phyloP scores from a whole-genome alignment of 2,113 vertebrate genomes.

The Urocynchramus pylzowi region DNA sequence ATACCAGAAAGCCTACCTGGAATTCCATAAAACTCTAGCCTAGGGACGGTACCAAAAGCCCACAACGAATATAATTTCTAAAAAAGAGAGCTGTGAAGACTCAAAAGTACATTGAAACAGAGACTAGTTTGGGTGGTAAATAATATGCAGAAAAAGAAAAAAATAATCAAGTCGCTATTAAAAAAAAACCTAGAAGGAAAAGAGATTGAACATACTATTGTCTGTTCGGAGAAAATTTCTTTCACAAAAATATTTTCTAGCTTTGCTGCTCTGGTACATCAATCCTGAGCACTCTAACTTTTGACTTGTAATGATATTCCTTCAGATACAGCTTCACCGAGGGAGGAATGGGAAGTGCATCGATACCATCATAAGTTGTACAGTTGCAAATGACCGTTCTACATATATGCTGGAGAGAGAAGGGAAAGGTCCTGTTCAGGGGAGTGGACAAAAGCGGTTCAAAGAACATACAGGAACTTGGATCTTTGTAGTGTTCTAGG shows the following conservation, averaged over 20 bases:
- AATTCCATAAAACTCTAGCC: conserved; percentile 34
- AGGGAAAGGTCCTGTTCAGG: conserved; percentile 89
- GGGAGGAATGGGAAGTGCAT: conserved; percentile 82
- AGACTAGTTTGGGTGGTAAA: not conserved
- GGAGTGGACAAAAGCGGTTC: conserved; percentile 92
- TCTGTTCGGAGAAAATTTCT: not conserved
- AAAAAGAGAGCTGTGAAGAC: conserved; percentile 48
- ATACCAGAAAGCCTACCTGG: conserved; percentile 43
- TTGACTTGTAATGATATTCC: conserved; percentile 92
- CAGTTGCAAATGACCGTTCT: conserved; percentile 89
- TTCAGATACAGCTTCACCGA: conserved; percentile 90
- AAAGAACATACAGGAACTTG: conserved; percentile 94
- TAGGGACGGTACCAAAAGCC: conserved; percentile 38
- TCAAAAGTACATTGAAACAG: conserved; percentile 33
- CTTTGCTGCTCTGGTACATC: conserved; percentile 73
- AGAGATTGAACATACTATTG: not conserved
- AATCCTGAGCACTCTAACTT: conserved; percentile 79
- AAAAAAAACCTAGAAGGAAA: not conserved
- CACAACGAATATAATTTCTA: conserved; percentile 16
- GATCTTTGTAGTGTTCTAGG: conserved; percentile 93
- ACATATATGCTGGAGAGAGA: conserved; percentile 91
- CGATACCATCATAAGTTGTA: conserved; percentile 88
- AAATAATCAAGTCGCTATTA: not conserved
- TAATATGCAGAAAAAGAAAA: not conserved
- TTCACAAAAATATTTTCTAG: conserved; percentile 54